These are phyloP conservation scores for Enteromius argenteus DNA, from an alignment of 2,797 vertebrate genomes.

Conservation along the genomic window DNA sequence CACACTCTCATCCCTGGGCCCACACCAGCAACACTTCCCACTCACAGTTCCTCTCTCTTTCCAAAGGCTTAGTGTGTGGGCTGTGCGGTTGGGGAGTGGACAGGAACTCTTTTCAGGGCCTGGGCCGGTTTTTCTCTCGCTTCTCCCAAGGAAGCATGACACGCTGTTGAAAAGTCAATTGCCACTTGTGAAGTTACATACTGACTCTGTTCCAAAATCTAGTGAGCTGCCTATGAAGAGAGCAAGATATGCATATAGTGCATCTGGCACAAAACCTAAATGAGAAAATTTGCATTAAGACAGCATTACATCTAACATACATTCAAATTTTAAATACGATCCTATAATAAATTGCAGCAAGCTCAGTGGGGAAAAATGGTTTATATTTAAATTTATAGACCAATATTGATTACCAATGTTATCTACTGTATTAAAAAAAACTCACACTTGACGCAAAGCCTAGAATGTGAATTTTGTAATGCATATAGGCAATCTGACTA, in stretches of 20 bases:
- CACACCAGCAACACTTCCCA: constrained; percentile 61
- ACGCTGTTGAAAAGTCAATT: constrained; percentile 46
- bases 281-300: not conserved
- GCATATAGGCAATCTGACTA: not conserved
- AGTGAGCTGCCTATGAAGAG: not conserved
- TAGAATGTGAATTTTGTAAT: not conserved
- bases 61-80: constrained; percentile 58
- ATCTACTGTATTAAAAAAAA: not conserved
- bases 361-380: too few species aligned
- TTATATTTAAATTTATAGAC: not conserved
- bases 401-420: not conserved
- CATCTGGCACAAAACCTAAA: not conserved
- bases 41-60: constrained; percentile 53
- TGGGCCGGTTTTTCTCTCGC: constrained; percentile 20
- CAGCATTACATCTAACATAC: not conserved
- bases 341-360: not conserved
- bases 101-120: constrained; percentile 43
- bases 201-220: constrained; percentile 2
- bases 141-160: constrained; percentile 24
- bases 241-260: not conserved
- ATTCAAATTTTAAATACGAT: not conserved
- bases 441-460: not conserved
- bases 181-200: constrained; percentile 31
- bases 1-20: constrained; percentile 56
- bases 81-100: constrained; percentile 44